Percentiles rank a stretch among this genome's conserved stretches.
Conservation (phyloP, 2,113 vertebrate genomes). For the Gopherus evgoodei region DNA sequence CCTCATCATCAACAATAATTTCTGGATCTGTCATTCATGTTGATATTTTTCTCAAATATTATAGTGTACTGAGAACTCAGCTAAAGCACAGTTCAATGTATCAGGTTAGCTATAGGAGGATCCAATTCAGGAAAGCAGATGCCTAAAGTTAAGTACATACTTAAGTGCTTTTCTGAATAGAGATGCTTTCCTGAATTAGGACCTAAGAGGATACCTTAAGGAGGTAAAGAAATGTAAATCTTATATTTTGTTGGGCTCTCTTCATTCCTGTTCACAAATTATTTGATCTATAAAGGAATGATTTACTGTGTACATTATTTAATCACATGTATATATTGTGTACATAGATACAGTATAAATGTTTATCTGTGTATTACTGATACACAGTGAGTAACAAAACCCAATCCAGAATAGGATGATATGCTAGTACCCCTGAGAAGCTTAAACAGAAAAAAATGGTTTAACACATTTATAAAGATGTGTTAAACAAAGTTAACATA, state of each 20-base stretch:
- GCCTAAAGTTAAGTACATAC: neutral
- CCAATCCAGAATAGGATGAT: neutral
- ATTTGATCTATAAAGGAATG: neutral
- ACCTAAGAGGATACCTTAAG: neutral
- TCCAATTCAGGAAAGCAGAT: neutral
- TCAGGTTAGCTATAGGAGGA: neutral
- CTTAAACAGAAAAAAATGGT: neutral
- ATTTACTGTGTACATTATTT: neutral
- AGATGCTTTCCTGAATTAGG: neutral
- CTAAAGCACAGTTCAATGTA: neutral
- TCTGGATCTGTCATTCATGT: neutral
- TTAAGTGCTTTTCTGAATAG: neutral
- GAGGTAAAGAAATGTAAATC: neutral
- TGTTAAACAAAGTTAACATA: conserved; percentile 13
- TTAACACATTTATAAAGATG: neutral
- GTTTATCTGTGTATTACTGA: neutral
- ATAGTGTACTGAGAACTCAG: neutral
- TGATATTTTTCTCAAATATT: neutral
- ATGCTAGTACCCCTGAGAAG: neutral
- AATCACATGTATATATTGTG: neutral
- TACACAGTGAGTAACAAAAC: neutral
- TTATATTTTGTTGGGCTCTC: neutral
- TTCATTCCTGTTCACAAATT: neutral
- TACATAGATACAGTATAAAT: rapidly evolving
- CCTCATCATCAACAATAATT: neutral